phyloP scores from a whole-genome alignment of 2,888 invertebrate species.

The Holacanthella duospinosa region DNA sequence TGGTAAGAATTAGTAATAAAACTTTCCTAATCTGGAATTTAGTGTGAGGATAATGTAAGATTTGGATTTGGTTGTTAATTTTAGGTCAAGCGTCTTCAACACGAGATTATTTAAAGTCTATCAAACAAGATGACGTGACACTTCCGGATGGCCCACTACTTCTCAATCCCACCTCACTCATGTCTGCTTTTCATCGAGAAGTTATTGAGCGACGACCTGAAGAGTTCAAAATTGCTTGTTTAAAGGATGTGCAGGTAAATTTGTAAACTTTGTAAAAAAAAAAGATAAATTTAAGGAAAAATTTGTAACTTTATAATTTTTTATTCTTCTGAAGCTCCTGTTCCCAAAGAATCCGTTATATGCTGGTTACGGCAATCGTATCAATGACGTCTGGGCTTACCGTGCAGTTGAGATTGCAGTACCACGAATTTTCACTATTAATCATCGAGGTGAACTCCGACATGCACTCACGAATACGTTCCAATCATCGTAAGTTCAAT shows the following conservation, averaged over 20 bases:
- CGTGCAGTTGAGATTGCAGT: constrained; percentile 92
- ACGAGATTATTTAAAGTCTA: constrained; percentile 85
- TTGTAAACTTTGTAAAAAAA: too few relatives aligned
- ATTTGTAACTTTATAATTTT: too few relatives aligned
- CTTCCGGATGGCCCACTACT: constrained; percentile 94
- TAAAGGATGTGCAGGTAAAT: constrained; percentile 78
- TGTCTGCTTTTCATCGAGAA: constrained; percentile 96
- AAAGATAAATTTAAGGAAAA: background rate
- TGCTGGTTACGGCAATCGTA: constrained; percentile 97
- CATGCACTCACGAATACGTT: constrained; percentile 93
- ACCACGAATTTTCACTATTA: constrained; percentile 93
- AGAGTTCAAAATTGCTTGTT: constrained; percentile 96
- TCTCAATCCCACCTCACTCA: constrained; percentile 90
- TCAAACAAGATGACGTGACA: constrained; percentile 83
- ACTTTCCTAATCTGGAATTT: too few relatives aligned
- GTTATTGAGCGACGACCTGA: constrained; percentile 99
- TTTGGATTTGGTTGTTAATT: too few relatives aligned
- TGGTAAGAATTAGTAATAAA: too few relatives aligned
- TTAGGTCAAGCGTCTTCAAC: constrained; percentile 59
- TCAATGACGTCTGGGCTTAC: constrained; percentile 96
- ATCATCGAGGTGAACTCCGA: constrained; percentile 89
- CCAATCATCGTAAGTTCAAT: constrained; percentile 95
- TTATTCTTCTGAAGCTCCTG: too few relatives aligned
- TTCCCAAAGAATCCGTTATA: constrained; percentile 95
- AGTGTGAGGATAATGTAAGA: too few relatives aligned